Base-by-base conservation (phyloP, 2,113 vertebrate species). In the Pachycephala philippinensis region DNA sequence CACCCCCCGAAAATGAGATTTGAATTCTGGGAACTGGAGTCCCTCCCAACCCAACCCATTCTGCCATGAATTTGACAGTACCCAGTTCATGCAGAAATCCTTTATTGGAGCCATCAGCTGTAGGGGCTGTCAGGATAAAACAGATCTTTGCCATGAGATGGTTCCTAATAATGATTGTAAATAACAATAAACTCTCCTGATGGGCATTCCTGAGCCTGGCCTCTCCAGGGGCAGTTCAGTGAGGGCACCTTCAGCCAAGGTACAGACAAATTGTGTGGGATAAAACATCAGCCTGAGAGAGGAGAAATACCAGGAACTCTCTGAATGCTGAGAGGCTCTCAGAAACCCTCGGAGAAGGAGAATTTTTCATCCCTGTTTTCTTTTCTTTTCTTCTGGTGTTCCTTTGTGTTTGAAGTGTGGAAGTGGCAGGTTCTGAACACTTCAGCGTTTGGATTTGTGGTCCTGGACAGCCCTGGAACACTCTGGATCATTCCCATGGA, bases 401-500 rank as follows among this genome's bases (percentile, higher is more conserved):
- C 12, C 16, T 82, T 66, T 52, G n/a, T 10, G 0, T 42, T 30
- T 7, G 18, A 37, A 24, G 27, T 1, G 27, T 54, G 76, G 31
- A 42, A 42, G 30, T 11, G 44, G 57, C 27, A 33, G 60, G 24
- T 50, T 35, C 35, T 39, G 77, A 27, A 6, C 35, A 3, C 16
- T 54, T 10, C 16, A 35, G 31, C 2, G 7, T 19, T 52, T 40
- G 49, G 6, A 12, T 19, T 2, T 20, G 1, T 3, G 3, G 16
- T 20, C 33, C 22, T 30, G 3, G 63, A 7, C 42, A 54, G 56
- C 42, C 27, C 56, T 85, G 56, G 37, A 42, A n/a, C 33, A 31
- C 7, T 47, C 45, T 53, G 54, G 12, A 6, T 56, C 15, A 0
- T 31, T 57, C 52, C 66, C 53, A 17, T 1, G 56, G n/a, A 4